Base-by-base conservation (phyloP, 2,888 invertebrate genomes). In the Deroplatys truncata region DNA sequence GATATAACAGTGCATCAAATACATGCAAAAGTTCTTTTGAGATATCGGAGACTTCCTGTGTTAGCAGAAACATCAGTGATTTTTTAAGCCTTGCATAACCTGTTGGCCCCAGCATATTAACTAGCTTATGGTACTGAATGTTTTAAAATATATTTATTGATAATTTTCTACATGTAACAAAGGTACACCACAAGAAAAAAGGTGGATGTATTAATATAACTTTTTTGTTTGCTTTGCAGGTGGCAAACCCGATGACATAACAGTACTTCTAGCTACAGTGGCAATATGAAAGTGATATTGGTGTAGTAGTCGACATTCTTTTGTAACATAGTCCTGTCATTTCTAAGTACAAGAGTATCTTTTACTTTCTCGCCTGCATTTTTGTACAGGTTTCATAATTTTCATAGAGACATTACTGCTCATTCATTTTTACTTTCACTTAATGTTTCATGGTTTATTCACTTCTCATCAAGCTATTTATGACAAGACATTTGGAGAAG, bases 241-340 rank as follows among this genome's bases (percentile, higher is more conserved):
- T 93, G 99, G 99, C 90, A 99, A 99, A 94, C 99, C 99, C 91
- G 99, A 99, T 94, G 99, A 99, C 95, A 99, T 99, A 94, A 99
- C 99, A 93, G 98, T 99, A 93, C 96, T 99, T 93, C 96, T 99
- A 92, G 98, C 99, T 92, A 98, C 98, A 92, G 98, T 99, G 94
- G 97, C 97, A 90, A 93, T 94, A 92, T 94, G 93, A 93, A 91
- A 90, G 28, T 56, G 31, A 88, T 84, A 88, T 49, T 56, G 82
- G 56, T 84, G 82, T 28, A 87, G 88, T 90, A 89, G 90, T 90
- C 29, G 9, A 89, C 89, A 90, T 90, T 90, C 88, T 89, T 86
- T 90, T 90, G 89, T 90, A 89, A 84, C 49, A 90, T 89, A 90
- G 87, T 89, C 86, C 85, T 84, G 86, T 88, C 28, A 49, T 88